Percentiles rank a stretch among this genome's conserved stretches.
Evolutionary conservation across 2,888 invertebrate genomes (phyloP).

Genomic region (Acrocyrtus sp.): DNA sequence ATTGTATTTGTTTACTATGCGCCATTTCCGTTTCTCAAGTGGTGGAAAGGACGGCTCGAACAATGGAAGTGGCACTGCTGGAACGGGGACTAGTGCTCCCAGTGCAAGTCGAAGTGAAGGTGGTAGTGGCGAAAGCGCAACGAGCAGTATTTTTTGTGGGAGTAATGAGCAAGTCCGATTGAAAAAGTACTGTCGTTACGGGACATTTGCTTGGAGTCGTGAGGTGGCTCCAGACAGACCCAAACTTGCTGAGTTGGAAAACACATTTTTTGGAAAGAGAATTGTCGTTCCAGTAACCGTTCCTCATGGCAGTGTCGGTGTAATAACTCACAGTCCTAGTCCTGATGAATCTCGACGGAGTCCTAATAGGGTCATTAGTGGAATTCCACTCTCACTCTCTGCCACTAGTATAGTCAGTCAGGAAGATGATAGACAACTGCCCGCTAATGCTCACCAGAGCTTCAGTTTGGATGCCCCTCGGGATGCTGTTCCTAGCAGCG

Average conservation of each 20-base stretch:
- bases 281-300: conserved; percentile 8
- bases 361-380: no score
- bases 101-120: not conserved
- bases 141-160: no score
- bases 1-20: conserved; percentile 15
- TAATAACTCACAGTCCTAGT: conserved; percentile 26
- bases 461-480: conserved; percentile 17
- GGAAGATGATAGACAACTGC: no score
- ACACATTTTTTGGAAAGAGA: conserved; percentile 44
- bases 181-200: conserved; percentile 49
- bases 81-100: conserved; percentile 11
- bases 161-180: conserved; percentile 35
- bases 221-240: conserved; percentile 35
- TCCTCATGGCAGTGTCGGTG: conserved; percentile 19
- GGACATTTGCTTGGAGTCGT: conserved; percentile 52
- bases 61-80: conserved; percentile 18
- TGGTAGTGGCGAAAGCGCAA: not conserved
- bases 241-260: conserved; percentile 34
- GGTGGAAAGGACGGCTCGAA: conserved; percentile 20
- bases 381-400: no score
- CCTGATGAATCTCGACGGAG: conserved; percentile 17
- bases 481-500: not conserved
- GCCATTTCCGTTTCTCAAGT: conserved; percentile 32
- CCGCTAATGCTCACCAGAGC: no score
- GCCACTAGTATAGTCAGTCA: no score